Percentiles rank a stretch among this genome's conserved stretches.
phyloP scores from a whole-genome alignment of 2,113 vertebrate species.

The Atherinomorus stipes region DNA sequence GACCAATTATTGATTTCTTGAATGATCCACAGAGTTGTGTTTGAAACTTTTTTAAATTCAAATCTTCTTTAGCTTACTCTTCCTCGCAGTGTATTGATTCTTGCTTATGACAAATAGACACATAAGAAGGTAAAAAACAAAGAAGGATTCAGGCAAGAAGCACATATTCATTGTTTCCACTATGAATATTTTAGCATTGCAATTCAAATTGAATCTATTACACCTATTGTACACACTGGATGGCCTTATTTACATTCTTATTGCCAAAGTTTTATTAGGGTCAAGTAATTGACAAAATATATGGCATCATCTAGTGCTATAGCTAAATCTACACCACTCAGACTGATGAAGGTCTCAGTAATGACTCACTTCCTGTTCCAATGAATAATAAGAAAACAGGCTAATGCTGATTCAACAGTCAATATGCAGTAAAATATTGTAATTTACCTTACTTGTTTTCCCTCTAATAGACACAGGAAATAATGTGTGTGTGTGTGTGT shows the following conservation, averaged over 20 bases:
- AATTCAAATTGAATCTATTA: neutral
- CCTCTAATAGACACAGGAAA: too few relatives aligned
- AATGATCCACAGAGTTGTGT: constrained; percentile 6
- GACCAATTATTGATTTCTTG: constrained; percentile 3
- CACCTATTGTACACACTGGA: neutral
- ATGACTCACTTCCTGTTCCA: too few relatives aligned
- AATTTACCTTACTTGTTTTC: neutral
- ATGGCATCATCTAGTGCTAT: too few relatives aligned
- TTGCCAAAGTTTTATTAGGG: neutral
- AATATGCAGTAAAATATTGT: too few relatives aligned
- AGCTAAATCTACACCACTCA: too few relatives aligned
- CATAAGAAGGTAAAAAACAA: neutral
- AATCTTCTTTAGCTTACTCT: too few relatives aligned
- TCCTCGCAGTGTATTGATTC: neutral
- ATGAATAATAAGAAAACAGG: too few relatives aligned
- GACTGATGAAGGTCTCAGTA: too few relatives aligned
- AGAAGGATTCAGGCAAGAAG: neutral
- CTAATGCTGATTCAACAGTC: too few relatives aligned
- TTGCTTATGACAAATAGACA: neutral
- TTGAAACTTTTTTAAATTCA: constrained; percentile 2
- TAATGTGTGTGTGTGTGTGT: too few relatives aligned
- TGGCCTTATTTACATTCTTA: neutral
- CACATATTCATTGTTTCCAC: neutral
- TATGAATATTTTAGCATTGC: neutral
- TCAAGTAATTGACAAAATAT: neutral